A percentile compares a stretch with the other conserved stretches of the same genome.
phyloP scores from a whole-genome alignment of 2,113 vertebrate species.

The Athene cunicularia region DNA sequence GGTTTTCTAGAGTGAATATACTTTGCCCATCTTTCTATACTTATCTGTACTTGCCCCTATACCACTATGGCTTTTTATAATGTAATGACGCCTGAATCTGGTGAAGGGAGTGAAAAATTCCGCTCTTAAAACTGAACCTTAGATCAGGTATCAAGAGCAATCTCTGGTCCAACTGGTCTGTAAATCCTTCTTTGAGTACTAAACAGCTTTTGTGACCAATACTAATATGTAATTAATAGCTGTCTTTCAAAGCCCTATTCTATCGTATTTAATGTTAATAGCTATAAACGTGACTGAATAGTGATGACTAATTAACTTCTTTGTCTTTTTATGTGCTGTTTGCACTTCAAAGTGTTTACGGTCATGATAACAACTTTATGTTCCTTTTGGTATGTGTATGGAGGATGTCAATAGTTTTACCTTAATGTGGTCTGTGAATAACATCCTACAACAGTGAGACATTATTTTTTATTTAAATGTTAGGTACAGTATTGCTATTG shows the following conservation, averaged over 20 bases:
- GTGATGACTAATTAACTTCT: no score
- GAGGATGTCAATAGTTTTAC: background rate
- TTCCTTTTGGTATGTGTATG: background rate
- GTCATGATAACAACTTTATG: background rate
- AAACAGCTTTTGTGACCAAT: background rate
- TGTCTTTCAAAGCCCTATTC: background rate
- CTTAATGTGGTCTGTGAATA: background rate
- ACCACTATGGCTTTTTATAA: background rate
- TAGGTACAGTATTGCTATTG: background rate
- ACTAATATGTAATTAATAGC: background rate
- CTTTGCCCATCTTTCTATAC: background rate
- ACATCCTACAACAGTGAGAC: background rate
- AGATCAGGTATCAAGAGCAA: background rate
- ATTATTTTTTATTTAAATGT: background rate
- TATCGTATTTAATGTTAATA: background rate
- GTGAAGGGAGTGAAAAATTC: background rate
- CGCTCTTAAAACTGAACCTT: background rate
- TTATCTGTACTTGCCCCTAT: background rate
- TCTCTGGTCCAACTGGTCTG: background rate
- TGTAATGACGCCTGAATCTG: background rate
- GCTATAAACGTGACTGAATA: background rate
- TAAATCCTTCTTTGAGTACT: background rate
- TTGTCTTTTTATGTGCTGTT: no score
- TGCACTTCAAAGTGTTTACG: background rate
- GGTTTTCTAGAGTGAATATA: background rate